Conservation (phyloP, 1,140 invertebrate species). For the Centruroides vittatus region DNA sequence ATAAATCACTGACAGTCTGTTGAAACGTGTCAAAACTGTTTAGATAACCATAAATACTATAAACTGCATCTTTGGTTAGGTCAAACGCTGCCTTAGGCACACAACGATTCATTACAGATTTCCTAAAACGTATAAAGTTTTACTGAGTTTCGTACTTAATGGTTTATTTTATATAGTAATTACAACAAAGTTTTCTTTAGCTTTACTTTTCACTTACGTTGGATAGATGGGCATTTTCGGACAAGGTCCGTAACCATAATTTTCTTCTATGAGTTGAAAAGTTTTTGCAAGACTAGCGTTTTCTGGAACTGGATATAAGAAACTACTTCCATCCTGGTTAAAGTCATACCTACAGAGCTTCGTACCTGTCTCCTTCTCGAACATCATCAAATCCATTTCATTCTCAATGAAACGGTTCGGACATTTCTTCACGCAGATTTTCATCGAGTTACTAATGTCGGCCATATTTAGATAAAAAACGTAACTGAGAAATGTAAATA, state of each 20-base stretch:
- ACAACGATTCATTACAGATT: conserved; percentile 70
- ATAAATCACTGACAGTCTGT: conserved; percentile 73
- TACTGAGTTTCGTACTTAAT: too few species aligned
- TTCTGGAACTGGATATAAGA: conserved; percentile 3
- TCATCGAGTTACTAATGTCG: conserved; percentile 55
- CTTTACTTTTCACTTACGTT: background rate
- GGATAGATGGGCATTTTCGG: conserved; percentile 7
- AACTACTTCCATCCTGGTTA: conserved; percentile 3
- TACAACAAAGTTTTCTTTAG: too few species aligned
- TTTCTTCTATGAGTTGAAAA: conserved; percentile 5
- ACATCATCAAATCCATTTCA: conserved; percentile 52
- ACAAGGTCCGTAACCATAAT: conserved; percentile 7
- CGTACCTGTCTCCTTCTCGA: conserved; percentile 52
- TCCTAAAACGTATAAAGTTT: background rate
- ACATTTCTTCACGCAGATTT: conserved; percentile 81
- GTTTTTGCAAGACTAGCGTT: conserved; percentile 6
- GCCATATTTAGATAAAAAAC: conserved; percentile 70
- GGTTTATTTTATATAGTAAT: too few species aligned
- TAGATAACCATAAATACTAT: conserved; percentile 58
- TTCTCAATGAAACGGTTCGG: conserved; percentile 48
- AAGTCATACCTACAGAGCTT: conserved; percentile 57
- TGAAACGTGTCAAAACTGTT: conserved; percentile 77
- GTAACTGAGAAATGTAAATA: conserved; percentile 35
- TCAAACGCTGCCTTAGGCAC: conserved; percentile 53
- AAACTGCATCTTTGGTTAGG: conserved; percentile 41